Conservation (phyloP, 2,797 vertebrate species). For the Acridotheres tristis region DNA sequence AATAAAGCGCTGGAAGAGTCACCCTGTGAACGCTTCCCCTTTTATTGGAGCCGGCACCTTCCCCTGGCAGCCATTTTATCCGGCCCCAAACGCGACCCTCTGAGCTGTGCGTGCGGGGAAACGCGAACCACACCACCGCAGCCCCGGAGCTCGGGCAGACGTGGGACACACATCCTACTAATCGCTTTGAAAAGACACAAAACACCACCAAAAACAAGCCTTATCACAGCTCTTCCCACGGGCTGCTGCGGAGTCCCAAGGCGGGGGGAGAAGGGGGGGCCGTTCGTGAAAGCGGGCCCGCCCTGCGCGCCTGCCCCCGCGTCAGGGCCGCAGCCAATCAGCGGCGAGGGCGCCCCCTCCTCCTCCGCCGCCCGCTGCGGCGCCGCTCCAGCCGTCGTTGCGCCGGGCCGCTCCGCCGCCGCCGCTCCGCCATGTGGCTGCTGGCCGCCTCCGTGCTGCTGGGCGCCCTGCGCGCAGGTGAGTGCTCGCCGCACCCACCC, state of each 20-base stretch:
- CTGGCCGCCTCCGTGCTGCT: slow-evolving; percentile 61
- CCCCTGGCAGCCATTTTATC: background rate
- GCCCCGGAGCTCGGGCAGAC: no score
- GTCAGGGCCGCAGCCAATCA: background rate
- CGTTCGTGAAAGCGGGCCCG: accelerated
- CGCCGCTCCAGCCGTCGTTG: background rate
- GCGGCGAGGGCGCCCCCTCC: background rate
- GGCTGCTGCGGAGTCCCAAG: accelerated
- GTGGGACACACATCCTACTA: accelerated
- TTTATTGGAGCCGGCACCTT: accelerated
- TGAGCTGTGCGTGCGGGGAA: no score
- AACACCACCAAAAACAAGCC: accelerated
- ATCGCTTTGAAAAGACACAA: background rate
- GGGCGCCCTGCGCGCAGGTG: slow-evolving; percentile 59
- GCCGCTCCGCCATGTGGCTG: slow-evolving; percentile 64
- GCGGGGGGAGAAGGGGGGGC: accelerated
- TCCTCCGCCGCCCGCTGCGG: background rate
- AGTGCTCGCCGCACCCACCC: background rate
- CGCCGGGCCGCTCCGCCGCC: background rate
- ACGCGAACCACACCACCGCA: background rate
- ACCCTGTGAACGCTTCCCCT: background rate
- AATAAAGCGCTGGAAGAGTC: background rate
- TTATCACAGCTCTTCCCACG: accelerated
- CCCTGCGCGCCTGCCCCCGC: background rate
- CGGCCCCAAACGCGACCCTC: no score